These are phyloP conservation scores for Neodiprion lecontei DNA, from an alignment of 1,140 invertebrate genomes.

Conservation along the genomic window DNA sequence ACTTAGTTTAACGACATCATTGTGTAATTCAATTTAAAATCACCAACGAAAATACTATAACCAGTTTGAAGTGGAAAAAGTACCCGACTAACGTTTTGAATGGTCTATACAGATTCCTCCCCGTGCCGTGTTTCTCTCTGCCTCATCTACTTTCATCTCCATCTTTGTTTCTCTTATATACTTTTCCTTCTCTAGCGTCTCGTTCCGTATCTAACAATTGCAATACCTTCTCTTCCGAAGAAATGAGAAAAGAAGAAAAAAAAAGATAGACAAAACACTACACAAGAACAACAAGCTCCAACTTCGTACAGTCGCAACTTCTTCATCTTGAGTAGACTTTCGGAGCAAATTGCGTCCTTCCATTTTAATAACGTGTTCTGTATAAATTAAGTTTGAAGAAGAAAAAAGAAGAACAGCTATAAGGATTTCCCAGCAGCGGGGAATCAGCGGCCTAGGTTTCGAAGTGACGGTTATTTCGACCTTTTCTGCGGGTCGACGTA, in stretches of 20 bases:
- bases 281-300: too few species aligned
- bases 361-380: too few species aligned
- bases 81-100: background rate
- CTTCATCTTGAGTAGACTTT: too few species aligned
- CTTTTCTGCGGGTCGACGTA: background rate
- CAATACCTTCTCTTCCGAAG: background rate
- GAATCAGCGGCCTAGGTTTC: too few species aligned
- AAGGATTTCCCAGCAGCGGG: too few species aligned
- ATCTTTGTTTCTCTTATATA: background rate
- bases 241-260: background rate
- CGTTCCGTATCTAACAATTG: background rate
- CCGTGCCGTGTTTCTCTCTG: background rate
- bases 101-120: background rate
- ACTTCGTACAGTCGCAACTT: too few species aligned
- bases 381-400: too few species aligned
- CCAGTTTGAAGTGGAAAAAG: background rate
- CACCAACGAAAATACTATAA: slow-evolving; percentile 1
- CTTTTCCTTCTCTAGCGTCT: background rate
- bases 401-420: too few species aligned
- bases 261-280: too few species aligned
- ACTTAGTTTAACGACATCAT: background rate
- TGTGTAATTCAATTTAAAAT: background rate
- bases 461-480: background rate
- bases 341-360: too few species aligned
- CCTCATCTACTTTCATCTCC: background rate